Base-by-base conservation (phyloP, 2,888 invertebrate genomes). In the Leistus spinibarbis region DNA sequence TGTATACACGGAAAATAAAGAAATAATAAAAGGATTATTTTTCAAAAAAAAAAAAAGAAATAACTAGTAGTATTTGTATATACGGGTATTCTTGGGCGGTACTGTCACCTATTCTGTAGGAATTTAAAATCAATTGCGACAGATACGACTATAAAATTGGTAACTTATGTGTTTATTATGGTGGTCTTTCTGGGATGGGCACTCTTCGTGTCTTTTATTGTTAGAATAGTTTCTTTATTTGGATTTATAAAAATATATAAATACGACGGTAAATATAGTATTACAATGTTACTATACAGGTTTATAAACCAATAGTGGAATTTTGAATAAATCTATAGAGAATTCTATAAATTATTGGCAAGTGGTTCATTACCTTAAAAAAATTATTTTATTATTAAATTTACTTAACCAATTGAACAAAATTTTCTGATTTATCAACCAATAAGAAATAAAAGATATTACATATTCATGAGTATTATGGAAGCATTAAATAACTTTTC, bases 101-200 rank as follows among this genome's bases (percentile, higher is more conserved):
- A 24, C 24, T 24, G 24, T 40, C 40, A 40, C 13, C 7, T 5
- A 40, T 40, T 40, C 40, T 2, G 40, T 40, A 2, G 5, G 40
- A 68, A 68, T 68, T 68, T 68, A 68, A 68, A 68, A 54, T 68
- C 68, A 68, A 68, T 68, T 68, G 54, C 54, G 23, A 53, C 68
- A 54, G 53, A 68, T 22, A 54, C 17, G 68, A 54, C 54, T 56
- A 23, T 68, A 68, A 68, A 68, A 53, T 23, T 54, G 27, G 68
- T 54, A 53, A 68, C 68, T 68, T 68, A 68, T 68, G 54, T 54
- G 54, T 68, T 68, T 68, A 68, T 68, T 68, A 54, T 24, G 68
- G 56, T 68, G 68, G 68, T 68, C 68, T 22, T 22, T 20, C 20
- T 22, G 68, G 54, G 54, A 54, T 20, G 68, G 54, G 54, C 67